These are phyloP conservation scores for Thera britannica DNA, from an alignment of 2,888 invertebrate genomes.

Conservation along the genomic window DNA sequence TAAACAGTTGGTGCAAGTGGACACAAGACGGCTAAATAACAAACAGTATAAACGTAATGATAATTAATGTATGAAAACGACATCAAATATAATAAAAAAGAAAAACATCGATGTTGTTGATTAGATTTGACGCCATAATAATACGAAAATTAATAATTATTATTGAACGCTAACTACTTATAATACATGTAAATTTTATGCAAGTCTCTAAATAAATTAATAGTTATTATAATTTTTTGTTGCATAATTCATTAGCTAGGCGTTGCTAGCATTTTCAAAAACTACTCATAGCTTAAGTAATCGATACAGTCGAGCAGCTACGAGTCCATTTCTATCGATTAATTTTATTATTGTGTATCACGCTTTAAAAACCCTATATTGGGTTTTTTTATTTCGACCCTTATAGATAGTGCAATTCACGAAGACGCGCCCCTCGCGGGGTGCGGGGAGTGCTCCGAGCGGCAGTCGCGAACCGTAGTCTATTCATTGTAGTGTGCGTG, in stretches of 20 bases:
- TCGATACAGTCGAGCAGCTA: constrained; percentile 2
- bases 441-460: too few relatives aligned
- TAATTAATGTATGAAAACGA: constrained; percentile 28
- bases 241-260: constrained; percentile 42
- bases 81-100: constrained; percentile 37
- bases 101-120: constrained; percentile 13
- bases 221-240: constrained; percentile 42
- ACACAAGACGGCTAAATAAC: constrained; percentile 14
- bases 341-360: constrained; percentile 14
- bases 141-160: constrained; percentile 51
- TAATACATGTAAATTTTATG: constrained; percentile 73
- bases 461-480: too few relatives aligned
- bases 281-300: constrained; percentile 9
- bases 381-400: not conserved
- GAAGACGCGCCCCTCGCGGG: too few relatives aligned
- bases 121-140: constrained; percentile 42
- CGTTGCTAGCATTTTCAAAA: constrained; percentile 29
- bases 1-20: not conserved
- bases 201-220: constrained; percentile 69
- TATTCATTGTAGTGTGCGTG: too few relatives aligned
- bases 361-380: not conserved
- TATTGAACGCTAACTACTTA: constrained; percentile 79
- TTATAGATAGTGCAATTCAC: too few relatives aligned
- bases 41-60: constrained; percentile 35
- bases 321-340: not conserved